Conservation (phyloP, 2,113 vertebrate species). For the Lagopus leucura region DNA sequence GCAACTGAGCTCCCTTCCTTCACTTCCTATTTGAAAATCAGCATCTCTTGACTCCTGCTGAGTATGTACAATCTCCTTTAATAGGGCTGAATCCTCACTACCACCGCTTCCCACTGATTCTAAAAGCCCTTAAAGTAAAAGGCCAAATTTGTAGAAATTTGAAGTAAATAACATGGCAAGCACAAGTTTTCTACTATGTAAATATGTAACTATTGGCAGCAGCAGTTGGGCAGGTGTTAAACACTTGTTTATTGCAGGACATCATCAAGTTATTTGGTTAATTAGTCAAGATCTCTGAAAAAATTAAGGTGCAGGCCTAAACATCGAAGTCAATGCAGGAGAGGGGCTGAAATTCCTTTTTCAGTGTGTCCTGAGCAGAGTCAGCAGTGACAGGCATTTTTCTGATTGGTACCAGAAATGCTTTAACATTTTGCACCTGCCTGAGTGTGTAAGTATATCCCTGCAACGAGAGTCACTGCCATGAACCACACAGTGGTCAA, state of each 20-base stretch:
- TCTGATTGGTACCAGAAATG: rapidly evolving
- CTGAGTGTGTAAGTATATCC: rapidly evolving
- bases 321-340: neutral
- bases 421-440: neutral
- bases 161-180: neutral
- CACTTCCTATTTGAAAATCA: neutral
- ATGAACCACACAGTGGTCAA: neutral
- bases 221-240: neutral
- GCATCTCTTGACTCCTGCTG: neutral
- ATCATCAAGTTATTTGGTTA: neutral
- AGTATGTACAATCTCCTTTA: neutral
- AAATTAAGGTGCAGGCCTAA: neutral
- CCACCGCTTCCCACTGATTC: neutral
- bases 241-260: neutral
- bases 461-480: rapidly evolving
- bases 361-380: neutral
- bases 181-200: neutral
- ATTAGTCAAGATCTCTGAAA: neutral
- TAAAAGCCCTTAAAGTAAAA: neutral
- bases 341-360: neutral
- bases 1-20: neutral
- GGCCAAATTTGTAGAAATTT: neutral
- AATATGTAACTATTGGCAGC: neutral
- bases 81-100: neutral
- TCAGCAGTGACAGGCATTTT: neutral